Base-by-base conservation (phyloP, 1,140 invertebrate genomes). In the Hylaeus volcanicus region DNA sequence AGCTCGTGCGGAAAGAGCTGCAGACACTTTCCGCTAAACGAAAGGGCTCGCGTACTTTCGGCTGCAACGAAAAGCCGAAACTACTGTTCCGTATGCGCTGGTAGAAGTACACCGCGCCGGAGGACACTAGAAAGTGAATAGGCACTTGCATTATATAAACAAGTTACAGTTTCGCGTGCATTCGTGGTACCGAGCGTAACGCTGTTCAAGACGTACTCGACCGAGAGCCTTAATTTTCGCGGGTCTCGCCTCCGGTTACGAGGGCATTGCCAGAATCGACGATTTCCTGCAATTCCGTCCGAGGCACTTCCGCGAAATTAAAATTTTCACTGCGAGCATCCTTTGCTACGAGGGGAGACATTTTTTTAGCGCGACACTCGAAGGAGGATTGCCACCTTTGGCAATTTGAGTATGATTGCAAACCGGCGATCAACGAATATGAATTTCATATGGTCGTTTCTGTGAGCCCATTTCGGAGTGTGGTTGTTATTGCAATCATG, bases 101-200 rank as follows among this genome's bases (percentile, higher is more conserved):
- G 74, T 72, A 56, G 75, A 79, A 78, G n/a, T 56, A 69, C 78
- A 56, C 43, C 60, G 14, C 64, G 55, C 60, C 58, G 48, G 48
- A 80, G 69, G 72, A 76, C 77, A 60, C 58, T 75, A n/a, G 61
- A 43, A 80, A 74, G 53, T 84, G 77, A 84, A 85, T 84, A 75
- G 82, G 51, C 63, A 73, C 77, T 84, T 81, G 84, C 84, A 84
- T 85, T 85, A 85, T 84, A 72, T 81, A 84, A 84, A 85, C 78
- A 81, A 81, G 78, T 84, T 84, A 69, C 84, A 84, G 70, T 5
- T 85, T 76, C 69, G 56, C 73, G 58, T 65, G 78, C 61, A 70
- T 85, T 74, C 76, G 68, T 60, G 58, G 72, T 58, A 74, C 55
- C 43, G 63, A 63, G 71, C 45, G 66, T 41, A 41, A 68, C 68